Evolutionary conservation across 2,888 invertebrate genomes (phyloP).

Genomic region (Candidula unifasciata): DNA sequence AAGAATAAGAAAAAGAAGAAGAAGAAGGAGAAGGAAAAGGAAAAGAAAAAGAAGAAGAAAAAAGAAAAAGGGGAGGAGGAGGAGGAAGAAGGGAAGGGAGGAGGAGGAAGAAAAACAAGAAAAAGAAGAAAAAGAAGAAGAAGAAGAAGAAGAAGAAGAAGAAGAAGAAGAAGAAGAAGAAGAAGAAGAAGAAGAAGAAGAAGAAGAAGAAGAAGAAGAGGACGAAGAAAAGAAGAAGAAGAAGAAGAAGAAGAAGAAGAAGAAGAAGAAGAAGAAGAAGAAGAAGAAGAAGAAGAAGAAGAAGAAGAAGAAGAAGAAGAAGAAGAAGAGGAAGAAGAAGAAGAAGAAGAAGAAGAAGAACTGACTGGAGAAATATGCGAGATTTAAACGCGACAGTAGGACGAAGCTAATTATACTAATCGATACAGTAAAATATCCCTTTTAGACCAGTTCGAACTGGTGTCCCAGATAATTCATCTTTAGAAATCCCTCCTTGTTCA

Average conservation of each 20-base stretch:
- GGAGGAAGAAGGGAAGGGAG: background rate
- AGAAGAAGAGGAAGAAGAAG: slow-evolving; percentile 20
- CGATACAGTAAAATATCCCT: no score
- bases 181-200: background rate
- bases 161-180: background rate
- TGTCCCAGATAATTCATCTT: no score
- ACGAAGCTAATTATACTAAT: no score
- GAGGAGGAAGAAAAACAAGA: background rate
- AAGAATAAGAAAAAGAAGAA: background rate
- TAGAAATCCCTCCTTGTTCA: no score
- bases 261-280: no score
- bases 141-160: background rate
- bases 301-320: background rate
- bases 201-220: background rate
- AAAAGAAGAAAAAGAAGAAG: no score
- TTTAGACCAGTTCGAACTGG: no score
- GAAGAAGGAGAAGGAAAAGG: background rate
- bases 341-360: slow-evolving; percentile 8
- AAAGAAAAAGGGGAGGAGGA: no score
- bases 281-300: no score
- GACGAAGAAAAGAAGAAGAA: background rate
- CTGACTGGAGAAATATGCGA: background rate
- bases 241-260: no score
- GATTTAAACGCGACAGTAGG: no score
- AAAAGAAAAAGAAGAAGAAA: background rate